Evolutionary conservation across 2,113 vertebrate species (phyloP).

Genomic region (Narcine bancroftii): DNA sequence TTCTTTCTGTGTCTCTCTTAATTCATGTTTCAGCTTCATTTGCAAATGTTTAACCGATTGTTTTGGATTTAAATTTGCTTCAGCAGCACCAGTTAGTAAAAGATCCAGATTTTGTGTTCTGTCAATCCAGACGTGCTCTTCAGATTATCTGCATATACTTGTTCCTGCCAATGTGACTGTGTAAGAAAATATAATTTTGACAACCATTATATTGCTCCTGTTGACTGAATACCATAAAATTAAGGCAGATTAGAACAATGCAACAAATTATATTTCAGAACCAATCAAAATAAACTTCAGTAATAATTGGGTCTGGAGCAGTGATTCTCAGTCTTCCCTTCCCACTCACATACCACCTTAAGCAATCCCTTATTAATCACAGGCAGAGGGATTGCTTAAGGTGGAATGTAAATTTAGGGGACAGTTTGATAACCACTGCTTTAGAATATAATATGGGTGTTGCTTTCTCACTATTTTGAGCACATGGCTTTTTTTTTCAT

Average conservation of each 20-base stretch:
- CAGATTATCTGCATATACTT: neutral
- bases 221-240: neutral
- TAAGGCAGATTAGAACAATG: neutral
- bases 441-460: neutral
- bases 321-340: too few relatives aligned
- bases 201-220: neutral
- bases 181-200: too few relatives aligned
- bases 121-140: too few relatives aligned
- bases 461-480: neutral
- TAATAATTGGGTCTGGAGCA: too few relatives aligned
- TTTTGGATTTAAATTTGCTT: neutral
- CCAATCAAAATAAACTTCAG: neutral
- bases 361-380: too few relatives aligned
- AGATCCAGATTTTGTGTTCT: neutral
- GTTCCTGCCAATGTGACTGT: neutral
- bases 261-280: neutral
- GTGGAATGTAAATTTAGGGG: too few relatives aligned
- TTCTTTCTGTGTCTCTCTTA: neutral
- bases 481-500: constrained; percentile 3
- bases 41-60: neutral
- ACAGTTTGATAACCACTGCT: too few relatives aligned
- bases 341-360: too few relatives aligned
- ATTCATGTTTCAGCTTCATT: neutral
- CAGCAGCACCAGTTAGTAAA: neutral
- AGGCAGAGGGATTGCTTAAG: too few relatives aligned